Percentiles rank a stretch among this genome's conserved stretches.
These are phyloP conservation scores for Lithobates sylvaticus DNA, from an alignment of 2,797 vertebrate genomes.

Conservation along the genomic window DNA sequence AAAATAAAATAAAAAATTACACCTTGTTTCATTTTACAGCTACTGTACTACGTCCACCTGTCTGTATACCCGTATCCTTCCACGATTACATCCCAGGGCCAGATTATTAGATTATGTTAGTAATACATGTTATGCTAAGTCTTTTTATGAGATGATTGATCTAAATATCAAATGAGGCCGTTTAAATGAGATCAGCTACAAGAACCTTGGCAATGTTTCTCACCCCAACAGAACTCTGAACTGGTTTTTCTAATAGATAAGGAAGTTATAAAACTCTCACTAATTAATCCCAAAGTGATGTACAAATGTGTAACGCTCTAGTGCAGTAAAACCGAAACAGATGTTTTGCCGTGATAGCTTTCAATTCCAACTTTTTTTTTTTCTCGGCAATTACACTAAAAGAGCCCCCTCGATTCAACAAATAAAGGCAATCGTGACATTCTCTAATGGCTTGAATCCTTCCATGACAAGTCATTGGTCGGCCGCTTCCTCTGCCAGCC, in stretches of 20 bases:
- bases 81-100: background rate
- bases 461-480: background rate
- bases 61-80: background rate
- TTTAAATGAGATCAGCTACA: background rate
- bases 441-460: background rate
- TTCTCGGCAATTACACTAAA: constrained; percentile 22
- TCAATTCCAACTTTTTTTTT: background rate
- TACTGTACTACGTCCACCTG: background rate
- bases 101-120: background rate
- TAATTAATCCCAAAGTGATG: constrained; percentile 62
- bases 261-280: constrained; percentile 43
- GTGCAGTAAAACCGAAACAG: constrained; percentile 53
- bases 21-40: background rate
- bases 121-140: background rate
- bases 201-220: background rate
- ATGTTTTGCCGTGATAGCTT: constrained; percentile 33
- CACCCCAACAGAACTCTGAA: background rate
- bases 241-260: constrained; percentile 52
- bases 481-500: background rate
- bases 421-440: background rate
- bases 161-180: background rate
- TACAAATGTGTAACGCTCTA: constrained; percentile 58
- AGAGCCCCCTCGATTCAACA: background rate
- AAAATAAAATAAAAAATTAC: background rate
- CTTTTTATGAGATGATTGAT: background rate